Base-by-base conservation (phyloP, 2,888 invertebrate species). In the Tetanocera ferruginea region DNA sequence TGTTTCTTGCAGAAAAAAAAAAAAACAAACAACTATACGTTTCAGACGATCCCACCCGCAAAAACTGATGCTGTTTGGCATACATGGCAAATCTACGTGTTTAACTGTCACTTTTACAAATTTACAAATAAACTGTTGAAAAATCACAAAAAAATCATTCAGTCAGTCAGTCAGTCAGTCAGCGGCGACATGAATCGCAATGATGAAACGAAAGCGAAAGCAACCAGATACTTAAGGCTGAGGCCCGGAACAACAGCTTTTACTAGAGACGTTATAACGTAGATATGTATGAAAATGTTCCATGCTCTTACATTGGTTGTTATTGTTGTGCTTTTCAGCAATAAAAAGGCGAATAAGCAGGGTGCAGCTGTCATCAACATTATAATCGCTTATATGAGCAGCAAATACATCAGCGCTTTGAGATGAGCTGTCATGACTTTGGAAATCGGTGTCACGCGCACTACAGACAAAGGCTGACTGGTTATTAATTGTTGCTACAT, bases 121-220 rank as follows among this genome's bases (percentile, higher is more conserved):
- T 62, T 62, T 28, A 62, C 62, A 64, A 64, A 31, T 31, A 64
- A 64, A 64, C 31, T 64, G 28, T 34, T 64, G 8, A 60, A 60
- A 60, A 25, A 60, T 19, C 57, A 60, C 25, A 55, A 23, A 25
- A 23, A 14, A 52, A 3, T 49, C 49, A 14, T 2, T 23, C 57
- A 25, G 43, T 43, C 43, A 43, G 43, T 43, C 43, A 43, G 43
- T 43, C 43, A 43, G 43, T 43, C 43, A 37, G 37, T 8, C 8
- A 43, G 43, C 43, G 43, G 31, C 28, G n/a, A 64, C 43, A 43
- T 49, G 31, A 31, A 25, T 25, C 23, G 49, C 51, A 51, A 69
- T 69, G 69, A 69, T 69, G 25, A 69, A 69, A 49, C 49, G 69
- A 69, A 69, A 69, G 69, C 69, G 69, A 69, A 69, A 69, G 69